These are phyloP conservation scores for Acanthisitta chloris DNA, from an alignment of 2,113 vertebrate genomes.

Conservation along the genomic window DNA sequence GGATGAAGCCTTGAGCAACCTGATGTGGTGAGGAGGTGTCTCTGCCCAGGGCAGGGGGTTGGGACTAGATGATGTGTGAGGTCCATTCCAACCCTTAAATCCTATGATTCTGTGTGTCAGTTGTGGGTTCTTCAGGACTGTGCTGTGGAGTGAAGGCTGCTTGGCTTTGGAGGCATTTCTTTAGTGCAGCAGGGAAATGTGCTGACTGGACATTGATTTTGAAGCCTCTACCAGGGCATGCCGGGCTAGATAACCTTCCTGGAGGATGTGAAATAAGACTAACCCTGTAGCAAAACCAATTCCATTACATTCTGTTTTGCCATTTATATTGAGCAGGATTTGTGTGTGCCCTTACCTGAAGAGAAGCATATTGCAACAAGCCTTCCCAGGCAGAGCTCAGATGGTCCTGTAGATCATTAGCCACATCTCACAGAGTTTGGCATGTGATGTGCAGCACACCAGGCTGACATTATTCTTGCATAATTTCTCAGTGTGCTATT, in stretches of 20 bases:
- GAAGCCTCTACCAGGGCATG: not conserved
- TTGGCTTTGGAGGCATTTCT: not conserved
- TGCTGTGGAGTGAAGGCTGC: not conserved
- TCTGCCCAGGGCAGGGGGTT: too few species aligned
- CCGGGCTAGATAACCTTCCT: not conserved
- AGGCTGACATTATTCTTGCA: not conserved
- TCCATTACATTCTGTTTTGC: not conserved
- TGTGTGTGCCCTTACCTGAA: not conserved
- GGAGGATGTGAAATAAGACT: not conserved
- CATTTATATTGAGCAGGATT: not conserved
- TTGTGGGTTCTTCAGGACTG: not conserved
- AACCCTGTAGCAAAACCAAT: not conserved
- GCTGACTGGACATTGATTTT: not conserved
- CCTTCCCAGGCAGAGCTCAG: not conserved
- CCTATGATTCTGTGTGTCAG: too few species aligned
- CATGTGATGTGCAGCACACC: not conserved
- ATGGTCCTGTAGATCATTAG: conserved; percentile 15
- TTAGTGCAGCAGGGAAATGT: not conserved
- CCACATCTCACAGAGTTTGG: not conserved
- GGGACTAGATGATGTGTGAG: too few species aligned
- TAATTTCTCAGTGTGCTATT: not conserved
- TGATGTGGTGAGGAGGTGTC: too few species aligned
- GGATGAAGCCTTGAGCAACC: too few species aligned
- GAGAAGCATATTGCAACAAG: not conserved
- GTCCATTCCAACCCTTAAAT: too few species aligned